A percentile compares a stretch with the other conserved stretches of the same genome.
These are phyloP conservation scores for Leptosomus discolor DNA, from an alignment of 2,113 vertebrate genomes.

Conservation along the genomic window DNA sequence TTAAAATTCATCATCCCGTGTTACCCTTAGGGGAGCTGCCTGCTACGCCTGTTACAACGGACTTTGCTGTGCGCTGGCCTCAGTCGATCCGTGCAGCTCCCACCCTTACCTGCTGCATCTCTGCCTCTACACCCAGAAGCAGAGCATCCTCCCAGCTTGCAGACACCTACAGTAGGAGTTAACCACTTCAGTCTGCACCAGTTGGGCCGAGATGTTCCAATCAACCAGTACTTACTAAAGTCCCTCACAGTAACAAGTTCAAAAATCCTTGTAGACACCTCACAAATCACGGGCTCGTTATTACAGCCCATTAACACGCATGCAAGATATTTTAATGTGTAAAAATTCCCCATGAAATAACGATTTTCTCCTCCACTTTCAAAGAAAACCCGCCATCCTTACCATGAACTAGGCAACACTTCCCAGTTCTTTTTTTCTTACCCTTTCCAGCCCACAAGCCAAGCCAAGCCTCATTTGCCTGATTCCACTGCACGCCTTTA, in stretches of 20 bases:
- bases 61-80: background rate
- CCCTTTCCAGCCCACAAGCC: background rate
- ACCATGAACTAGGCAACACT: background rate
- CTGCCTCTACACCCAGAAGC: background rate
- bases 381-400: background rate
- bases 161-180: background rate
- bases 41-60: background rate
- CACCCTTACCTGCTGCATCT: background rate
- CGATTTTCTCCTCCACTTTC: background rate
- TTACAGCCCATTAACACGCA: background rate
- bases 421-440: background rate
- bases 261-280: background rate
- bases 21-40: background rate
- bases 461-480: background rate
- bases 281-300: background rate
- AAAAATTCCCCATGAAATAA: constrained; percentile 37
- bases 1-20: background rate
- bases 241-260: background rate
- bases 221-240: background rate
- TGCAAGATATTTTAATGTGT: constrained; percentile 38
- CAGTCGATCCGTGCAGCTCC: background rate
- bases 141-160: background rate
- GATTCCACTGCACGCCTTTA: background rate
- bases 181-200: background rate
- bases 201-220: background rate